Percentiles rank a stretch among this genome's conserved stretches.
phyloP scores from a whole-genome alignment of 30 jellyfish, hydroid and myxozoan genomes.

The Hydractinia echinata region DNA sequence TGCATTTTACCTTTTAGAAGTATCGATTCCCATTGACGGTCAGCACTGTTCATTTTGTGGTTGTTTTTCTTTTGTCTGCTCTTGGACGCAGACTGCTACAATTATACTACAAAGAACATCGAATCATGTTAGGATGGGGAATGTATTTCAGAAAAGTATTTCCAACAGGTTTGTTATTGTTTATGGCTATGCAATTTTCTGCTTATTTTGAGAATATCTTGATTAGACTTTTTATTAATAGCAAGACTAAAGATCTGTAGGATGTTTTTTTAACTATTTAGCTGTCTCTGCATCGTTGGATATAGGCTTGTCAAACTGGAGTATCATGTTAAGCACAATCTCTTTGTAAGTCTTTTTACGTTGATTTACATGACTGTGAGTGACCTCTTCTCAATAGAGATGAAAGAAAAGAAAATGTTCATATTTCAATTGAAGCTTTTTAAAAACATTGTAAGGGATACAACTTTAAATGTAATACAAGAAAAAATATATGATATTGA shows the following conservation, averaged over 20 bases:
- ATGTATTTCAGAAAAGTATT: constrained; percentile 50
- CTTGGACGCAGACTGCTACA: constrained; percentile 34
- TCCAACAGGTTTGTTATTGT: constrained; percentile 58
- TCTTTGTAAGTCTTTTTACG: constrained; percentile 61
- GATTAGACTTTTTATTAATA: neutral
- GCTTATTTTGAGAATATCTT: no score
- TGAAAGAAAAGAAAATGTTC: no score
- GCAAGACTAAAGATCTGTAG: neutral
- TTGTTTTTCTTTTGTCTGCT: constrained; percentile 70
- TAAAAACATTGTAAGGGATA: no score
- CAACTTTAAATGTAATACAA: no score
- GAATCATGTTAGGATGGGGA: constrained; percentile 69
- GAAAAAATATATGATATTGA: no score
- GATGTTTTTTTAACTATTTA: neutral
- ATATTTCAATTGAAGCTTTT: no score
- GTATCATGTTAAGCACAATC: constrained; percentile 91
- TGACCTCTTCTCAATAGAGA: no score
- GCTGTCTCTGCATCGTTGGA: constrained; percentile 90
- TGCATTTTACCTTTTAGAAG: constrained; percentile 40
- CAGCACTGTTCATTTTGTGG: constrained; percentile 61
- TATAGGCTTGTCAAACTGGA: constrained; percentile 95
- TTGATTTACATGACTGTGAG: no score
- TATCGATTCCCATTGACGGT: constrained; percentile 80
- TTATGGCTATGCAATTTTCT: neutral
- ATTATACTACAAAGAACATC: constrained; percentile 40